These are phyloP conservation scores for Aethes cnicana DNA, from an alignment of 2,888 invertebrate species.

Conservation along the genomic window DNA sequence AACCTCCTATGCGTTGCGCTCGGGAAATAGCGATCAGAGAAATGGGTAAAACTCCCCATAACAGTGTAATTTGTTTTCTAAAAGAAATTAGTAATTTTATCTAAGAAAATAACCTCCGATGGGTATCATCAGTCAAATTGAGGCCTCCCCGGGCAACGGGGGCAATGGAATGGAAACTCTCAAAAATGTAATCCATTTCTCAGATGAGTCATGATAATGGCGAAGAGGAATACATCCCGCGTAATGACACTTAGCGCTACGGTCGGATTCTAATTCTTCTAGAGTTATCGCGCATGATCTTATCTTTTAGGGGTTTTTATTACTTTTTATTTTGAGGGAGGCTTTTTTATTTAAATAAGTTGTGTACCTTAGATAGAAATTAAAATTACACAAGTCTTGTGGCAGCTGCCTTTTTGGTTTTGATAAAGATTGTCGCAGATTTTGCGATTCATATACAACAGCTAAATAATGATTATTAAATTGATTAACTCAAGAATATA, in stretches of 20 bases:
- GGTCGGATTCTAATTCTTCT: slow-evolving; percentile 20
- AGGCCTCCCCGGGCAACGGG: slow-evolving; percentile 54
- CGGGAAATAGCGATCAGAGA: slow-evolving; percentile 11
- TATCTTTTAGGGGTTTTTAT: neutral
- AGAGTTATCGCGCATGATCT: slow-evolving; percentile 1
- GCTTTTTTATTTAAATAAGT: too few species aligned
- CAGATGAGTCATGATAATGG: slow-evolving; percentile 35
- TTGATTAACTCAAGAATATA: too few species aligned
- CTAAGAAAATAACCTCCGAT: slow-evolving; percentile 45
- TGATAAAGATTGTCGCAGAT: too few species aligned
- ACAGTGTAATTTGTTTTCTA: slow-evolving; percentile 23
- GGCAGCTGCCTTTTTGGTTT: too few species aligned
- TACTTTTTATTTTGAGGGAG: neutral
- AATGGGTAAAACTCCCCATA: slow-evolving; percentile 1
- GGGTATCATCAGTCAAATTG: slow-evolving; percentile 61
- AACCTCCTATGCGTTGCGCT: slow-evolving; percentile 1
- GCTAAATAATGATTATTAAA: too few species aligned
- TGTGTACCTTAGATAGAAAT: too few species aligned
- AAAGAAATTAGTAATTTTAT: slow-evolving; percentile 44
- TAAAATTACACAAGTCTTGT: too few species aligned
- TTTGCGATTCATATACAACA: too few species aligned
- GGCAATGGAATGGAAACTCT: slow-evolving; percentile 66
- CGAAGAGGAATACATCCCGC: slow-evolving; percentile 35
- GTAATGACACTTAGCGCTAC: slow-evolving; percentile 30
- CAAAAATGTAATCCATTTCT: slow-evolving; percentile 72